Base-by-base conservation (phyloP, 2,797 vertebrate species). In the Chelonia mydas region DNA sequence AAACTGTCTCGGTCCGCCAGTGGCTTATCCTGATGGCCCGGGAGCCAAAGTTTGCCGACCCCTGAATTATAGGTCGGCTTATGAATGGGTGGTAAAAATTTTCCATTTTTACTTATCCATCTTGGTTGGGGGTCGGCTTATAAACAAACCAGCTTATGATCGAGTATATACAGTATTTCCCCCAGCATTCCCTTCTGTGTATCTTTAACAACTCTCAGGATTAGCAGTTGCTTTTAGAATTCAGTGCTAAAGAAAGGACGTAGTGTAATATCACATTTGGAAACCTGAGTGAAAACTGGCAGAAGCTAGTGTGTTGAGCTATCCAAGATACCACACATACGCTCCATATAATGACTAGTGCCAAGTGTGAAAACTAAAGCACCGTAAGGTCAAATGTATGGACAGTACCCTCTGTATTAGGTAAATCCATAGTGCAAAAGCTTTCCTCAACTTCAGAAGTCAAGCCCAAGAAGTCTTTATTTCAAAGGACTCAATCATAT, bases 221-320 rank as follows among this genome's bases (percentile, higher is more conserved):
- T 93, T 93, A 97, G 94, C 95, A 97, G 94, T 94, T 97, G 96
- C 84, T 93, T 86, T 90, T 77, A 95, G 84, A 97, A 93, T 94
- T 92, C 95, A 84, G 77, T 92, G 96, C 95, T 96, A 96, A 91
- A 93, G 87, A 86, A 57, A 92, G 87, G 95, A 96, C 96, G 96
- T 79, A 93, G 96, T 93, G 89, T 97, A 96, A 95, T 94, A 96
- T 97, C 97, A 97, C 96, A 96, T 95, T 97, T 95, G 96, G 97
- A 97, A 97, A 97, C 96, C 92, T 7, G 94, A 97, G 96, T 91
- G 94, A 97, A 93, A 93, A 91, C 92, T 97, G 97, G 97, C 97
- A 96, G 93, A 97, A 96, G 95, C 76, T 92, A 86, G 68, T 0
- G 1, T 50, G 87, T 74, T 78, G 94, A 95, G 81, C 83, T 90